phyloP scores from a whole-genome alignment of 1,140 invertebrate species.

The Tetramorium alpestre region DNA sequence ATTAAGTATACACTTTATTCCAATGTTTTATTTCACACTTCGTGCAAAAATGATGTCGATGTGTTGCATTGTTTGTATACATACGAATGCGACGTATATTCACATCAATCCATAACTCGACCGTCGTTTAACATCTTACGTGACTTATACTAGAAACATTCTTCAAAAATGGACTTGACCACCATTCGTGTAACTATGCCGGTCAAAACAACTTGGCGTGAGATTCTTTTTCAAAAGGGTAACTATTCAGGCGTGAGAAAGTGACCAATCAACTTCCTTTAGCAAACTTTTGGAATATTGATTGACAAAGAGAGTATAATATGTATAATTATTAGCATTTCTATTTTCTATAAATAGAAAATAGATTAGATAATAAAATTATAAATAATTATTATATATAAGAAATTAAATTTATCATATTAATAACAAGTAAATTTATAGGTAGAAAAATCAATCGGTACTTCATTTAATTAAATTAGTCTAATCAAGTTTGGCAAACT shows the following conservation, averaged over 20 bases:
- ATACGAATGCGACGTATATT: not conserved
- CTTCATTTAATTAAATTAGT: not conserved
- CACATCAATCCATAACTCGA: slow-evolving; percentile 15
- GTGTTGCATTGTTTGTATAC: not conserved
- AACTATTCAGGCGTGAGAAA: slow-evolving; percentile 54
- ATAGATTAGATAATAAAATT: not conserved
- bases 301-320: not conserved
- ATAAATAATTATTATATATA: not conserved
- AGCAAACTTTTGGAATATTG: slow-evolving; percentile 19
- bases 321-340: slow-evolving; percentile 1
- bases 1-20: not conserved
- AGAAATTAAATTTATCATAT: not conserved
- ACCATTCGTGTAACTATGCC: slow-evolving; percentile 9
- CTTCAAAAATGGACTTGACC: slow-evolving; percentile 42
- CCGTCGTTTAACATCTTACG: slow-evolving; percentile 19
- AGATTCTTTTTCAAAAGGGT: slow-evolving; percentile 29
- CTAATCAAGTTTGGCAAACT: not conserved
- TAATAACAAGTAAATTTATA: not conserved
- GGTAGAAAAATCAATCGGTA: not conserved
- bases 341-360: not conserved
- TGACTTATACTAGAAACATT: slow-evolving; percentile 49
- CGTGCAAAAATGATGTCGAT: not conserved
- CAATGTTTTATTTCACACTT: not conserved
- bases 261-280: slow-evolving; percentile 39
- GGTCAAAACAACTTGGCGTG: slow-evolving; percentile 46